Conservation (phyloP, 2,888 invertebrate species). For the Fragum whitleyi region DNA sequence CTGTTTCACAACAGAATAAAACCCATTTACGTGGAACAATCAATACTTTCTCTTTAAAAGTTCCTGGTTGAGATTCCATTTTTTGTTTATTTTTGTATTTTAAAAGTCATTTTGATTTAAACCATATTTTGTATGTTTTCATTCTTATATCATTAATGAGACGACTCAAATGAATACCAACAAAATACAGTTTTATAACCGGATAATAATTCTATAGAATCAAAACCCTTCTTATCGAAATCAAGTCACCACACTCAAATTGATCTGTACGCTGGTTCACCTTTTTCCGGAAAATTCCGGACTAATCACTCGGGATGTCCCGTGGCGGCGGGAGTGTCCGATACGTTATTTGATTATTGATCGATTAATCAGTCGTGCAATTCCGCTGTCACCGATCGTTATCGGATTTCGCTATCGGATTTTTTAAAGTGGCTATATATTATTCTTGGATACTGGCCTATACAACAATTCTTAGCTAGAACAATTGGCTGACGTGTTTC, state of each 20-base stretch:
- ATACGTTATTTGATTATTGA: background rate
- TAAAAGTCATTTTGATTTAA: no score
- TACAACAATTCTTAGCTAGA: background rate
- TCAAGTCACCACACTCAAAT: background rate
- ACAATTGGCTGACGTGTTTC: background rate
- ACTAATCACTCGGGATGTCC: background rate
- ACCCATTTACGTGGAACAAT: background rate
- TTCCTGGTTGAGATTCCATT: no score
- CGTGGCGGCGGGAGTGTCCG: background rate
- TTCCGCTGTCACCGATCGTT: background rate
- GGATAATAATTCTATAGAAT: no score
- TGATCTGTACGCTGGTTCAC: background rate
- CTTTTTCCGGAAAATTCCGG: slow-evolving; percentile 10
- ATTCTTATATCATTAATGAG: no score
- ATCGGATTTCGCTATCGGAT: slow-evolving; percentile 3
- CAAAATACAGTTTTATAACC: no score
- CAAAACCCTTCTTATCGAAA: no score
- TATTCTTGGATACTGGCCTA: slow-evolving; percentile 7
- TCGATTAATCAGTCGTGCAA: background rate
- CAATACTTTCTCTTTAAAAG: background rate
- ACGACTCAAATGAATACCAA: no score
- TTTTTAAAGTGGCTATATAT: slow-evolving; percentile 6
- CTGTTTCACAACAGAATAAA: slow-evolving; percentile 11
- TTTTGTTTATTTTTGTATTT: no score
- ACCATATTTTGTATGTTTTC: no score